Evolutionary conservation across 1,140 invertebrate species (phyloP).

Genomic region (Hypothenemus hampei): DNA sequence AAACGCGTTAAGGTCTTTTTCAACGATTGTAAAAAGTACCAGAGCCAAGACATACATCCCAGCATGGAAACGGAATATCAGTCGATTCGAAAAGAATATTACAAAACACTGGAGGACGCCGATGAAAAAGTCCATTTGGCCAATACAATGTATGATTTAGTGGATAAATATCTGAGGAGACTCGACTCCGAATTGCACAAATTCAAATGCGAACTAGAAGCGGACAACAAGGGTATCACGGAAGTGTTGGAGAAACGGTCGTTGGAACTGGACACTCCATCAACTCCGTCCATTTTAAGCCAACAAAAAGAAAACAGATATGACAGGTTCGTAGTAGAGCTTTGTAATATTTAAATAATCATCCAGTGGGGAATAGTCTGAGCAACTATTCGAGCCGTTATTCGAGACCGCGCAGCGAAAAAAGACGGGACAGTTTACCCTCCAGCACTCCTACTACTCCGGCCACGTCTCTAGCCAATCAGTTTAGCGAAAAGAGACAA

Average conservation of each 20-base stretch:
- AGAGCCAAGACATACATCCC: constrained; percentile 59
- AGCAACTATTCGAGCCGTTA: constrained; percentile 31
- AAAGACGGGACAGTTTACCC: constrained; percentile 41
- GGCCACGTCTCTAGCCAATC: constrained; percentile 32
- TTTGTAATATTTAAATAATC: too few relatives aligned
- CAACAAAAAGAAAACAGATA: constrained; percentile 52
- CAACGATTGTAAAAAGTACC: constrained; percentile 68
- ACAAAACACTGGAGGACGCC: constrained; percentile 88
- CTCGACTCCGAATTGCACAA: constrained; percentile 93
- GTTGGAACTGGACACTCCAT: constrained; percentile 68
- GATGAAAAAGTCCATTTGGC: constrained; percentile 84
- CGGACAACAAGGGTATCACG: constrained; percentile 96
- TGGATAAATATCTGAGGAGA: constrained; percentile 86
- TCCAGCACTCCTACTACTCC: too few relatives aligned
- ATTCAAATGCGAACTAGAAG: constrained; percentile 98
- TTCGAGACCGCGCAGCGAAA: constrained; percentile 38
- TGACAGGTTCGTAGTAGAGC: constrained; percentile 36
- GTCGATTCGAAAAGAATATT: constrained; percentile 83
- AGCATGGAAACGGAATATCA: constrained; percentile 80
- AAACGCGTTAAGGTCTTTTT: constrained; percentile 88
- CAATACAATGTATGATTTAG: constrained; percentile 90
- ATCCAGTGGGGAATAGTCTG: constrained; percentile 15
- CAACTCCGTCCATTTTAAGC: constrained; percentile 43
- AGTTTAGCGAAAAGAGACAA: constrained; percentile 47
- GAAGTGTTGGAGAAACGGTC: constrained; percentile 92